Base-by-base conservation (phyloP, 2,797 vertebrate species). In the Cacajao melanocephalus region DNA sequence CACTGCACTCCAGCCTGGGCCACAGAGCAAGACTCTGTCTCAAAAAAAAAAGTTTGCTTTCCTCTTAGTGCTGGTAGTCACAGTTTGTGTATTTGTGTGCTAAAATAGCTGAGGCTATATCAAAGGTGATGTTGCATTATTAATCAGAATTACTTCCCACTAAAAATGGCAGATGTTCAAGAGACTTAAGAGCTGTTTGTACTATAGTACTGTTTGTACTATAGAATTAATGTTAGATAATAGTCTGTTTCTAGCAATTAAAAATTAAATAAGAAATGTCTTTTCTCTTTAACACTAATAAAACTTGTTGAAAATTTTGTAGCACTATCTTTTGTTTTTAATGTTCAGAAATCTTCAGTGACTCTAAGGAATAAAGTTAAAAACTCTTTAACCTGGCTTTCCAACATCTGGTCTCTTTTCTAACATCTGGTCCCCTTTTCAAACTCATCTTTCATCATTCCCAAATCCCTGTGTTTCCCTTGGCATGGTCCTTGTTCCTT, bases 221-320 rank as follows among this genome's bases (percentile, higher is more conserved):
- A 0, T 78, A 44, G 57, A 61, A 50, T 80, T 57, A 75, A 55
- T 70, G 22, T 79, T 86, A 81, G 26, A 10, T 82, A 36, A 75
- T 36, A 67, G 39, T 11, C 73, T 76, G 10, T 90, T 94, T 88
- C 50, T 79, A 90, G 82, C 48, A 55, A 67, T 86, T 20, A 55
- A 83, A 61, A 24, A n/a, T 94, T 93, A 70, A 96, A 70, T n/a
- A 89, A 67, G 44, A 86, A 82, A 78, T 17, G 26, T 22, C n/a
- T 92, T 93, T 76, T n/a, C 24, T 87, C 36, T 64, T 83, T 90
- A 84, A 72, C 36, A 52, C 36, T 72, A 75, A 30, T 70, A 70
- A 22, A 73, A 70, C 80, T 90, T 83, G 52, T 8, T 67, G 64
- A 83, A 90, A 87, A 94, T 67, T 75, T 94, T 46, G 55, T 72